A percentile compares a stretch with the other conserved stretches of the same genome.
These are phyloP conservation scores for Tamandua tetradactyla DNA, from an alignment of 2,797 vertebrate genomes.

Conservation along the genomic window DNA sequence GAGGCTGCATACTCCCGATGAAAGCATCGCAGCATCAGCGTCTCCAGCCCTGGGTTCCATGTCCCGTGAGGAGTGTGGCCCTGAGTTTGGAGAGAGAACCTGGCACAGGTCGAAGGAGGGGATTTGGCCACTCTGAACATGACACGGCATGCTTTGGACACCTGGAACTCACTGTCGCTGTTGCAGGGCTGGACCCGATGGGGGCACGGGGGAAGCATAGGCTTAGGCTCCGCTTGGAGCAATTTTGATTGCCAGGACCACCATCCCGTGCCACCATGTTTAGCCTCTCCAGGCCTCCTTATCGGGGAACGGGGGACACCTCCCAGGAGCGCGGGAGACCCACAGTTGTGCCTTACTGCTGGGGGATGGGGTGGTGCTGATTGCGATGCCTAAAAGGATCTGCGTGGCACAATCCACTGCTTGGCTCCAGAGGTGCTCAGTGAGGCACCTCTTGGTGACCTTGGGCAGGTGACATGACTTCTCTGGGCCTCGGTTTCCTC, in stretches of 20 bases:
- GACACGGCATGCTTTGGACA: too few relatives aligned
- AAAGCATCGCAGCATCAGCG: background rate
- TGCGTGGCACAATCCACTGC: background rate
- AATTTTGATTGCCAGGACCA: too few relatives aligned
- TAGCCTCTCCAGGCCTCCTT: background rate
- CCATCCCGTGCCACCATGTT: fast-evolving
- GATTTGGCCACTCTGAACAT: background rate
- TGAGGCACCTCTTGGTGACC: background rate
- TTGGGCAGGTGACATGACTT: background rate
- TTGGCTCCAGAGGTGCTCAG: background rate
- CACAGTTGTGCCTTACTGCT: background rate
- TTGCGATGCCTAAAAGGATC: background rate
- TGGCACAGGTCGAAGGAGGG: too few relatives aligned
- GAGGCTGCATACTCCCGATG: too few relatives aligned
- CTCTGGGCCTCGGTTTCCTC: background rate
- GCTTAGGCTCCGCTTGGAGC: fast-evolving
- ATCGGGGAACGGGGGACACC: background rate
- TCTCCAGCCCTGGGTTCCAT: background rate
- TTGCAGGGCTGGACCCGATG: too few relatives aligned
- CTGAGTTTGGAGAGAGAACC: fast-evolving
- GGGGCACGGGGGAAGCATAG: background rate
- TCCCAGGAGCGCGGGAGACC: background rate
- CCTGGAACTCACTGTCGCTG: fast-evolving
- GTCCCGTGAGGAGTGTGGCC: background rate
- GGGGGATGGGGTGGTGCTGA: background rate